Percentiles rank a stretch among this genome's conserved stretches.
phyloP scores from a whole-genome alignment of 1,140 invertebrate genomes.

The Drosophila baimaii region DNA sequence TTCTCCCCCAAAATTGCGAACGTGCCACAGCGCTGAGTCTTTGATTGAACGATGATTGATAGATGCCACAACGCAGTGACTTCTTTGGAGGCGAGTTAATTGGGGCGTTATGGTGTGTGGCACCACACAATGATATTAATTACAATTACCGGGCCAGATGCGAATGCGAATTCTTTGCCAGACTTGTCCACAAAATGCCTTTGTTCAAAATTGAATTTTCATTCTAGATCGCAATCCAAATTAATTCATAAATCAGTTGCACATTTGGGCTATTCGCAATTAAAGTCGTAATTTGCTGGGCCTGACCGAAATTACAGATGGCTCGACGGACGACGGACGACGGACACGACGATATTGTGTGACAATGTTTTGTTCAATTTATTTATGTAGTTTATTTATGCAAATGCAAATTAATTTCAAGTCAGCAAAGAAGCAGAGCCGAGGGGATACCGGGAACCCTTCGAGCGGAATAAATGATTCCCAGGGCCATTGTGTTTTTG shows the following conservation, averaged over 20 bases:
- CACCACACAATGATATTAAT: conserved; percentile 19
- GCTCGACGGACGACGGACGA: not conserved
- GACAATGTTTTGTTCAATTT: conserved; percentile 34
- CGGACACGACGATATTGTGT: conserved; percentile 4
- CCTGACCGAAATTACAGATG: conserved; percentile 31
- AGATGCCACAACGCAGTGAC: conserved; percentile 8
- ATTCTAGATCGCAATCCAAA: conserved; percentile 35
- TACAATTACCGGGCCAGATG: conserved; percentile 9
- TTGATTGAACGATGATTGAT: conserved; percentile 7
- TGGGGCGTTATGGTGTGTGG: conserved; percentile 1
- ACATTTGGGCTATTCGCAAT: conserved; percentile 30
- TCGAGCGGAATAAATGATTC: conserved; percentile 40
- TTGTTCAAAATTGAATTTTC: conserved; percentile 26
- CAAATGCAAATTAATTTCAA: conserved; percentile 51
- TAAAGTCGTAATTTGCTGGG: conserved; percentile 26
- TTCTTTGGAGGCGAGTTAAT: conserved; percentile 1
- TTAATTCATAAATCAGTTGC: conserved; percentile 44
- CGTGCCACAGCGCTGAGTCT: not conserved
- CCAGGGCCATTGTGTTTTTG: conserved; percentile 33
- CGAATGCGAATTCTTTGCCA: conserved; percentile 15
- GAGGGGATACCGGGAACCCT: not conserved
- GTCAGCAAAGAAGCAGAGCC: not conserved
- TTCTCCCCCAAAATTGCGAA: not conserved
- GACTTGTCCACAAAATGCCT: not conserved
- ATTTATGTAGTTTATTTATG: conserved; percentile 38